A percentile compares a stretch with the other conserved stretches of the same genome.
Conservation (phyloP, 2,797 vertebrate species). For the Sitta carolinensis region DNA sequence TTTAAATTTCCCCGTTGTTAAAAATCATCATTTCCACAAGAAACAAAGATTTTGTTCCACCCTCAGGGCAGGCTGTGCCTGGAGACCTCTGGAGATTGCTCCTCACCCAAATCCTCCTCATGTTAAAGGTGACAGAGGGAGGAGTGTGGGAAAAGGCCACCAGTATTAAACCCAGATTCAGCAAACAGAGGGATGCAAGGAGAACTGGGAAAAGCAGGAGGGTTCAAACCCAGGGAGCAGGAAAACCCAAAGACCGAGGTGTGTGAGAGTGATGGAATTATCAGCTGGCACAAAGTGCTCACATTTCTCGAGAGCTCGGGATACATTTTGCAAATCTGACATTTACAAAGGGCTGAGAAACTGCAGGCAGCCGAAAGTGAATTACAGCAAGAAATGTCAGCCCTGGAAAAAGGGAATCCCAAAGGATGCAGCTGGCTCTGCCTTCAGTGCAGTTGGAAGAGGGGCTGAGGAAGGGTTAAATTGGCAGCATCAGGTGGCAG, state of each 20-base stretch:
- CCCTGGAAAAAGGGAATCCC: not conserved
- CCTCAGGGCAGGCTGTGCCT: not conserved
- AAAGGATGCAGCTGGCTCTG: not conserved
- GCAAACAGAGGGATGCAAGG: not conserved
- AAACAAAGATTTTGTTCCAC: not conserved
- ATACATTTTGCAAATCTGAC: slow-evolving; percentile 7
- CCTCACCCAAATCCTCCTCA: not conserved
- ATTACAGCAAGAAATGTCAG: not conserved
- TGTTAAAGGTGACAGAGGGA: not conserved
- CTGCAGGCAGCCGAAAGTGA: not conserved
- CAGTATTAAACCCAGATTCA: not conserved
- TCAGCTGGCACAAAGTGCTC: not conserved
- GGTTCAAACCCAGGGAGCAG: rapidly evolving
- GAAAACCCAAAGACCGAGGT: not conserved
- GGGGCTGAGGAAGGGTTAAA: not conserved
- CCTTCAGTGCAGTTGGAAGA: not conserved
- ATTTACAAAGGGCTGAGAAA: slow-evolving; percentile 28
- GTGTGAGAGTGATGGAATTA: not conserved
- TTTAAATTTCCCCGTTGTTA: not conserved
- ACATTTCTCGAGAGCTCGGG: not conserved
- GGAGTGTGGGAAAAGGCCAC: not conserved
- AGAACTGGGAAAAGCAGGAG: not conserved
- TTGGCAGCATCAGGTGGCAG: not conserved
- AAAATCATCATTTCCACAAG: not conserved
- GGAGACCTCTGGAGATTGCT: not conserved